phyloP scores from a whole-genome alignment of 1,140 invertebrate species.

The Muscidifurax raptorellus region DNA sequence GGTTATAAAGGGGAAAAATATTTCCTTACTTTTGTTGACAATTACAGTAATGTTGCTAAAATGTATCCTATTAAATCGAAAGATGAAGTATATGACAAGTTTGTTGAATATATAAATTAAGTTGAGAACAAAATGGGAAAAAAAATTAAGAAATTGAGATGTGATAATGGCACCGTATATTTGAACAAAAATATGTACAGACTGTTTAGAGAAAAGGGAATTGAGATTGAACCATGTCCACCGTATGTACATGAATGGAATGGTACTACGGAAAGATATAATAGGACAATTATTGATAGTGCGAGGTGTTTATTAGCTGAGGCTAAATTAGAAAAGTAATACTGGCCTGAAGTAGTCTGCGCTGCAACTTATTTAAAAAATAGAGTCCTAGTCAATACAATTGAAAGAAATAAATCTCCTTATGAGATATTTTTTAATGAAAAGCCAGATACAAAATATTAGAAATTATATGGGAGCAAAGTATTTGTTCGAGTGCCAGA shows the following conservation, averaged over 20 bases:
- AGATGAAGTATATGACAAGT: background rate
- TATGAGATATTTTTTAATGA: slow-evolving; percentile 67
- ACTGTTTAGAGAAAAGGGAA: slow-evolving; percentile 57
- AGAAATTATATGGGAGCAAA: slow-evolving; percentile 32
- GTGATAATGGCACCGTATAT: slow-evolving; percentile 70
- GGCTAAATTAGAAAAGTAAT: slow-evolving; percentile 59
- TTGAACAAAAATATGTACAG: slow-evolving; percentile 57
- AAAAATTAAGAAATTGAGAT: slow-evolving; percentile 56
- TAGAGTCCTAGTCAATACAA: slow-evolving; percentile 63
- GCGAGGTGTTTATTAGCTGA: slow-evolving; percentile 57
- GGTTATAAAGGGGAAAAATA: background rate
- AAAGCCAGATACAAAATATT: slow-evolving; percentile 63
- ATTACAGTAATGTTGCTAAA: background rate
- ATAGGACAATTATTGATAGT: slow-evolving; percentile 60
- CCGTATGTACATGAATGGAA: slow-evolving; percentile 69
- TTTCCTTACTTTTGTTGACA: background rate
- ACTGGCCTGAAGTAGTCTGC: slow-evolving; percentile 62
- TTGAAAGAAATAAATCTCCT: slow-evolving; percentile 65
- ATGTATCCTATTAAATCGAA: background rate
- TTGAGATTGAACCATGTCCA: slow-evolving; percentile 65
- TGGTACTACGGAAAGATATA: slow-evolving; percentile 67
- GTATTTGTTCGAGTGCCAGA: slow-evolving; percentile 52
- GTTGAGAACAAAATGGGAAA: background rate
- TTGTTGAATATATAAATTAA: background rate
- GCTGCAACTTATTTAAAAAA: slow-evolving; percentile 63